These are phyloP conservation scores for Fregetta grallaria DNA, from an alignment of 2,113 vertebrate species.

Conservation along the genomic window DNA sequence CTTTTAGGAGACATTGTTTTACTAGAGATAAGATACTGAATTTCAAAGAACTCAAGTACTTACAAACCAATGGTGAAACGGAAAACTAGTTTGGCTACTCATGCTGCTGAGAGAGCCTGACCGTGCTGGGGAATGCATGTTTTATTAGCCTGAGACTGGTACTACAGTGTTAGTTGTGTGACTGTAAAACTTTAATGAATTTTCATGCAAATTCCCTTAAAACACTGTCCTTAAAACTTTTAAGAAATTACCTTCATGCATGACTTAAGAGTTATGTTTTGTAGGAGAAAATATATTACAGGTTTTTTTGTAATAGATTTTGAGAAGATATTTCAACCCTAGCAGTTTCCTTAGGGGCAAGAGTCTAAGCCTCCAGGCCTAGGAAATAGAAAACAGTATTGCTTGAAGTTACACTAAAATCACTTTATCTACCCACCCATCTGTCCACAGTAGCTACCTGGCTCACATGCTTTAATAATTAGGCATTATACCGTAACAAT, in stretches of 20 bases:
- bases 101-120: neutral
- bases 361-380: neutral
- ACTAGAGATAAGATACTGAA: slow-evolving; percentile 26
- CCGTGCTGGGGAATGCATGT: neutral
- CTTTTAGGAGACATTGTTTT: neutral
- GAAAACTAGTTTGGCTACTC: neutral
- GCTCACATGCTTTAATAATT: neutral
- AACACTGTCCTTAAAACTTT: neutral
- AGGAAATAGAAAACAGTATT: neutral
- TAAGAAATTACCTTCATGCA: neutral
- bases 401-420: neutral
- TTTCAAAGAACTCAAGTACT: slow-evolving; percentile 18
- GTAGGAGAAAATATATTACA: neutral
- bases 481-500: neutral
- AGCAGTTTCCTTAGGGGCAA: neutral
- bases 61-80: neutral
- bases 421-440: neutral
- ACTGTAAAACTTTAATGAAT: neutral
- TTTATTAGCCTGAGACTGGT: neutral
- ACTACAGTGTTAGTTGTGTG: neutral
- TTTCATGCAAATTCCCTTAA: neutral
- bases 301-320: neutral
- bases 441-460: neutral
- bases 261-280: neutral
- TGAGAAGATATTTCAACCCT: neutral